A percentile compares a stretch with the other conserved stretches of the same genome.
Evolutionary conservation across 2,888 invertebrate species (phyloP).

Genomic region (Lasioglossum pauxillum): DNA sequence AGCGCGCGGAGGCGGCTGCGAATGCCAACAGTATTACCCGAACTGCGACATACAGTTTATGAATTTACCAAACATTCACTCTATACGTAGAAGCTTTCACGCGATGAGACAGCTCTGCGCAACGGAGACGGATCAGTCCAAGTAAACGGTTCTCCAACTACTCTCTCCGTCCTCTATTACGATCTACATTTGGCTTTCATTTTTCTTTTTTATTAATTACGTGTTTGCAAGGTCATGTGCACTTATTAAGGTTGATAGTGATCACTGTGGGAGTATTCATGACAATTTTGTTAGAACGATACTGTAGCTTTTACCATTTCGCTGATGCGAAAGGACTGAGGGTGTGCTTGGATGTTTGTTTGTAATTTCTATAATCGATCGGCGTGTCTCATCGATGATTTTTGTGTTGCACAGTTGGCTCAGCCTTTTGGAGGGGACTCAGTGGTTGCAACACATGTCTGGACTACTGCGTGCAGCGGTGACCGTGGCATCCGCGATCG

Average conservation of each 20-base stretch:
- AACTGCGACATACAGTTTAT: constrained; percentile 98
- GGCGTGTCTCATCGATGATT: background rate
- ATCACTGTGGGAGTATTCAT: background rate
- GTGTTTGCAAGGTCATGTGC: background rate
- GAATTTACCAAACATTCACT: constrained; percentile 98
- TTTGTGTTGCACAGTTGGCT: constrained; percentile 90
- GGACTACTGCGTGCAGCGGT: constrained; percentile 93
- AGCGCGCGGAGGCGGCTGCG: constrained; percentile 98
- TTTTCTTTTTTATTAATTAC: background rate
- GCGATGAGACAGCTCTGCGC: constrained; percentile 92
- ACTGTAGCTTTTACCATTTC: background rate
- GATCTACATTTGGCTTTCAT: background rate
- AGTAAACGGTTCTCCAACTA: constrained; percentile 85
- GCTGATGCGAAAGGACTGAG: background rate
- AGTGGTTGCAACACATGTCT: constrained; percentile 96
- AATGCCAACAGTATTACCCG: constrained; percentile 97
- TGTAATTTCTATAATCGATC: background rate
- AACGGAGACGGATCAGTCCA: constrained; percentile 92
- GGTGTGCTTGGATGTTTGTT: background rate
- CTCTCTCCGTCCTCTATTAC: background rate
- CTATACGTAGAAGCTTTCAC: constrained; percentile 96
- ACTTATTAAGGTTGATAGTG: background rate
- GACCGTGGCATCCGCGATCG: constrained; percentile 92
- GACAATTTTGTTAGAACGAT: background rate
- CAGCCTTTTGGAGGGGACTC: constrained; percentile 93